phyloP scores from a whole-genome alignment of 1,140 invertebrate genomes.

The Drosophila parabipectinata region DNA sequence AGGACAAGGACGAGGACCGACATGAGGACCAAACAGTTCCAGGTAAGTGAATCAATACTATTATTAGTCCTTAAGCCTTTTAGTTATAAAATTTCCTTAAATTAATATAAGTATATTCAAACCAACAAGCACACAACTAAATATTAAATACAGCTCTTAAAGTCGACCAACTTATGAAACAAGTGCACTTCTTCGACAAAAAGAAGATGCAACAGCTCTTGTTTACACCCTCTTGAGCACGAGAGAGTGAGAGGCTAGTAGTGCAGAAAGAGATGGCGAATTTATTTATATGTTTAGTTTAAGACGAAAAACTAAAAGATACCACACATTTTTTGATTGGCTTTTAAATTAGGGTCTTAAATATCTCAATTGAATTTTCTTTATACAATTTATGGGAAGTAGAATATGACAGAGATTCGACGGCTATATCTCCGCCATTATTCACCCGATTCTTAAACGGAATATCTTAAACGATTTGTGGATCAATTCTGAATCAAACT shows the following conservation, averaged over 20 bases:
- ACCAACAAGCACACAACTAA: not conserved
- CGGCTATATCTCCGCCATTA: no score
- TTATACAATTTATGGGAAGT: no score
- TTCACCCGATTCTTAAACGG: no score
- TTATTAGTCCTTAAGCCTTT: not conserved
- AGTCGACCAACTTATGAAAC: not conserved
- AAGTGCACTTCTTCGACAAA: not conserved
- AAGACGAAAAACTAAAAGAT: no score
- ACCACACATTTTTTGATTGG: no score
- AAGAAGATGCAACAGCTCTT: not conserved
- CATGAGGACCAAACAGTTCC: not conserved
- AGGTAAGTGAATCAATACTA: not conserved
- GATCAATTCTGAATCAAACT: no score
- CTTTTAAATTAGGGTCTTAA: no score
- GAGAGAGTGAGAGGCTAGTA: not conserved
- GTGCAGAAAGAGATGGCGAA: not conserved
- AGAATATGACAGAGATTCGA: no score
- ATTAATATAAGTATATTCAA: not conserved
- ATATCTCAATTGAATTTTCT: no score
- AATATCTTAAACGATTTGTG: no score
- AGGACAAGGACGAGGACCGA: no score
- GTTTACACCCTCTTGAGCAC: not conserved
- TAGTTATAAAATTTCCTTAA: no score
- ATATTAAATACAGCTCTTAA: not conserved
- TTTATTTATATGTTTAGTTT: not conserved